phyloP scores from a whole-genome alignment of 2,797 vertebrate genomes.

The Bufotes viridis region DNA sequence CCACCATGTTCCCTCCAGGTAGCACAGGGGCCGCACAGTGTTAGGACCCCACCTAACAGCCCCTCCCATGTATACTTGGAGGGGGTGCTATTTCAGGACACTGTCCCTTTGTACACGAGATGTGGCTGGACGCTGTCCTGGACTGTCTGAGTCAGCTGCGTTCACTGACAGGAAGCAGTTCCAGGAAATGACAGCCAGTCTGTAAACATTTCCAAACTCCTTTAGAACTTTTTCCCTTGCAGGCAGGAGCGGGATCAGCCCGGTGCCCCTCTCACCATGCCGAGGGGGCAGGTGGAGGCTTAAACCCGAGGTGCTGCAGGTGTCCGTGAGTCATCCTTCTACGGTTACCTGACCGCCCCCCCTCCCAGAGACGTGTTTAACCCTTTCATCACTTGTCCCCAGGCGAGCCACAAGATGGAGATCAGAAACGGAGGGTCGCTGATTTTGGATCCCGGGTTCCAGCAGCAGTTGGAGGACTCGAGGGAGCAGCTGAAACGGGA shows the following conservation, averaged over 20 bases:
- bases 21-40: no score
- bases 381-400: neutral
- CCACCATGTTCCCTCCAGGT: no score
- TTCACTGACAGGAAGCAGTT: constrained; percentile 24
- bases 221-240: constrained; percentile 6
- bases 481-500: constrained; percentile 82
- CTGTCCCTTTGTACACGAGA: constrained; percentile 27
- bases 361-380: neutral
- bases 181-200: constrained; percentile 54
- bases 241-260: no score
- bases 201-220: constrained; percentile 36
- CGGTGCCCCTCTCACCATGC: neutral
- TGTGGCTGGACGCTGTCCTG: constrained; percentile 28
- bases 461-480: constrained; percentile 85
- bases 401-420: constrained; percentile 74
- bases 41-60: no score
- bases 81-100: neutral
- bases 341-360: neutral
- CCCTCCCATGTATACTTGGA: no score
- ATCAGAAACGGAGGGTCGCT: constrained; percentile 69
- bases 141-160: constrained; percentile 11
- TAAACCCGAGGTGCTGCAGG: neutral
- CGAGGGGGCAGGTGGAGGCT: neutral
- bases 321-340: neutral
- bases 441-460: constrained; percentile 83